Evolutionary conservation across 2,888 invertebrate species (phyloP).

Genomic region (Andrena camellia): DNA sequence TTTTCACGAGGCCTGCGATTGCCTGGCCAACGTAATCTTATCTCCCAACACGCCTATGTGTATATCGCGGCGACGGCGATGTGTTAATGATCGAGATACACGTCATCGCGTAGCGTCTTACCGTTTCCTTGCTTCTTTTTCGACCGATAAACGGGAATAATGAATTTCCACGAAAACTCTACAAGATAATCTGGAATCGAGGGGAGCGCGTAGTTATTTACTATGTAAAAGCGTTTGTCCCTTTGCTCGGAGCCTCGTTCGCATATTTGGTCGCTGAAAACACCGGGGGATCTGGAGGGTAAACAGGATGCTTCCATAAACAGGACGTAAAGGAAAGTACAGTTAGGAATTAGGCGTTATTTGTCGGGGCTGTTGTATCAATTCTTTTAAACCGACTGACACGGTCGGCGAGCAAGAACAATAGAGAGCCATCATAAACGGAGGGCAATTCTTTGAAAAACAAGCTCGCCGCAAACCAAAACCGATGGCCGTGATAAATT

Average conservation of each 20-base stretch:
- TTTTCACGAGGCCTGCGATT: slow-evolving; percentile 37
- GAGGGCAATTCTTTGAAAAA: slow-evolving; percentile 47
- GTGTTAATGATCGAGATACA: slow-evolving; percentile 47
- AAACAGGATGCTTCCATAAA: slow-evolving; percentile 12
- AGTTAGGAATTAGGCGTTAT: slow-evolving; percentile 34
- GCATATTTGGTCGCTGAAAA: not conserved
- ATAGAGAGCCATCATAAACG: slow-evolving; percentile 33
- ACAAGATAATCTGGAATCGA: not conserved
- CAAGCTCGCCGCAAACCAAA: slow-evolving; percentile 35
- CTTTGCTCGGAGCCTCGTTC: not conserved
- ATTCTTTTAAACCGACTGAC: slow-evolving; percentile 34
- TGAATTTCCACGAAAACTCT: not conserved
- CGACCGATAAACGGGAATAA: not conserved
- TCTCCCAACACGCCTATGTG: slow-evolving; percentile 40
- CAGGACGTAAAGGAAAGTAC: slow-evolving; percentile 2
- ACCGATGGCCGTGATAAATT: slow-evolving; percentile 55
- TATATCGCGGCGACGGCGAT: slow-evolving; percentile 32
- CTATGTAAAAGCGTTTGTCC: not conserved
- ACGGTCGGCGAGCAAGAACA: slow-evolving; percentile 40
- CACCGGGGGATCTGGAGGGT: not conserved
- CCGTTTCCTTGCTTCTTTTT: not conserved
- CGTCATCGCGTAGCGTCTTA: slow-evolving; percentile 32
- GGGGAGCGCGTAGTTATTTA: not conserved
- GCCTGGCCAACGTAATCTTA: slow-evolving; percentile 64
- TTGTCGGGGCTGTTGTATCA: slow-evolving; percentile 18